Conservation (phyloP, 2,888 invertebrate genomes). For the Tetranychus truncatus region DNA sequence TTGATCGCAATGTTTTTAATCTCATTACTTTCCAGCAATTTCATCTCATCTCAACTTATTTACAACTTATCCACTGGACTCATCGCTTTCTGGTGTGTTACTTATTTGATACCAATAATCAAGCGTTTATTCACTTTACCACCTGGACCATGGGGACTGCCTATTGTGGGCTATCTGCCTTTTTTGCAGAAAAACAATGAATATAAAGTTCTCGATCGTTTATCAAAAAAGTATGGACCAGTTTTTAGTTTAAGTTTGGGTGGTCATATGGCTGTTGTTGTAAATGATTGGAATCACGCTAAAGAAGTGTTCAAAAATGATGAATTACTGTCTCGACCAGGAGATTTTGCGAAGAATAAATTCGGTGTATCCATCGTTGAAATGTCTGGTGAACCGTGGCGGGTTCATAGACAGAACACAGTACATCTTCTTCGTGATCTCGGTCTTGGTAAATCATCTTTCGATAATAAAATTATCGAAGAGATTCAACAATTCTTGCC, state of each 20-base stretch:
- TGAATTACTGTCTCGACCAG: background rate
- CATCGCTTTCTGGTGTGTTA: too few species aligned
- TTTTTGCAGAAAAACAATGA: background rate
- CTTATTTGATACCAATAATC: background rate
- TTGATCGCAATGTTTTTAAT: too few species aligned
- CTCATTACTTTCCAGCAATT: too few species aligned
- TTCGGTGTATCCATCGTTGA: too few species aligned
- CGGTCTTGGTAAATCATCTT: too few species aligned
- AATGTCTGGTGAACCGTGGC: too few species aligned
- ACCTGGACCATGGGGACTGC: background rate
- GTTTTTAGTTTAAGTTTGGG: background rate
- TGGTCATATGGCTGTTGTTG: background rate
- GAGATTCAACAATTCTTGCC: too few species aligned
- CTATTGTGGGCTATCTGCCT: background rate
- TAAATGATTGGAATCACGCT: background rate
- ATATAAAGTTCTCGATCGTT: background rate
- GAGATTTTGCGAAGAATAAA: background rate
- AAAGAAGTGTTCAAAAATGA: background rate
- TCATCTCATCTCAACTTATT: too few species aligned
- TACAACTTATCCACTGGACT: too few species aligned
- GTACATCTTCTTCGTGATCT: too few species aligned
- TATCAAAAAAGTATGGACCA: background rate
- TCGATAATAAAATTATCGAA: too few species aligned
- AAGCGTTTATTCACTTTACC: background rate
- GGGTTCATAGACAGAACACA: too few species aligned